phyloP scores from a whole-genome alignment of 2,113 vertebrate species.

The Thunnus thynnus region DNA sequence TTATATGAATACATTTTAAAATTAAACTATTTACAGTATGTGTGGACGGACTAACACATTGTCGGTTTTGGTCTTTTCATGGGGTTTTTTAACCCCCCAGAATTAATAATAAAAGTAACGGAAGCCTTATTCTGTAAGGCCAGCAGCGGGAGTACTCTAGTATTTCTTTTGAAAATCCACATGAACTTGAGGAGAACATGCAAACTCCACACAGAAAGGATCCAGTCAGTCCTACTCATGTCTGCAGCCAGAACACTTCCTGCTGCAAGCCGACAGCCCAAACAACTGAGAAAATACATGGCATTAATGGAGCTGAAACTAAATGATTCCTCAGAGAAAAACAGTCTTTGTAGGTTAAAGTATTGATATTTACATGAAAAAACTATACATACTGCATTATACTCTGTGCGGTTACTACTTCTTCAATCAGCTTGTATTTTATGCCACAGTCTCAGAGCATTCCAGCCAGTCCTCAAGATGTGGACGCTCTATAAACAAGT shows the following conservation, averaged over 20 bases:
- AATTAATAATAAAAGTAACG: too few species aligned
- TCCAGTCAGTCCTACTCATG: not conserved
- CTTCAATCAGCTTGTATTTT: not conserved
- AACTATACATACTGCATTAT: not conserved
- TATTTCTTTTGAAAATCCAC: too few species aligned
- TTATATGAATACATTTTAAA: too few species aligned
- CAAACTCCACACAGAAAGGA: too few species aligned
- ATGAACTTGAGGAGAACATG: too few species aligned
- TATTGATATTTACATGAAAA: not conserved
- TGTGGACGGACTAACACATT: too few species aligned
- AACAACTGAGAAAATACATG: not conserved
- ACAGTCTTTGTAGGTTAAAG: not conserved
- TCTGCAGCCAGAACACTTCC: not conserved
- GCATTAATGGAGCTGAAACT: not conserved
- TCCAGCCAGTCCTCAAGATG: conserved; percentile 18
- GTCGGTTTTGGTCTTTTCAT: too few species aligned
- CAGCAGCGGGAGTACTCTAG: too few species aligned
- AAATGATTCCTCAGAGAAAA: not conserved
- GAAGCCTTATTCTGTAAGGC: too few species aligned
- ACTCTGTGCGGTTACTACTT: not conserved
- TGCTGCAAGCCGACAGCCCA: not conserved
- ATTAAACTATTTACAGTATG: too few species aligned
- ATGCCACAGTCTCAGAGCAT: not conserved
- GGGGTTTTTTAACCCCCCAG: too few species aligned
- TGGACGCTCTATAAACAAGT: conserved; percentile 31